A percentile compares a stretch with the other conserved stretches of the same genome.
These are phyloP conservation scores for Tragelaphus strepsiceros DNA, from an alignment of 2,113 vertebrate species.

Conservation along the genomic window DNA sequence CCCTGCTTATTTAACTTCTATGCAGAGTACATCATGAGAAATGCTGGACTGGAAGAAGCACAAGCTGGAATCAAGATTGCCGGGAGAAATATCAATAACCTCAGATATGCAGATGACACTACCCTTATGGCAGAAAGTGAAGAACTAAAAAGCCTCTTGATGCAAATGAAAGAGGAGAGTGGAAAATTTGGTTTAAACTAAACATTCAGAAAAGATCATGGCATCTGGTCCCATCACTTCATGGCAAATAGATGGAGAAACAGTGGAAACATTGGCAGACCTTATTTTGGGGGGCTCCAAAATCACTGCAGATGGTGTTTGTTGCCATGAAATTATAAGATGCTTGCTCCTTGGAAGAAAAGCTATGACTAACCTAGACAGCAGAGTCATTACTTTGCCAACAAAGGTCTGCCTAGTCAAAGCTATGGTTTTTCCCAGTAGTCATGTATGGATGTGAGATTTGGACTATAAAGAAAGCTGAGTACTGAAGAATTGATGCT, in stretches of 20 bases:
- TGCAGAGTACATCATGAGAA: background rate
- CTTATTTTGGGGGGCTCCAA: too few relatives aligned
- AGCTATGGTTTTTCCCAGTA: background rate
- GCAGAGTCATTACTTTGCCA: background rate
- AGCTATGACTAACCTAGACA: background rate
- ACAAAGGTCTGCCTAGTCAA: background rate
- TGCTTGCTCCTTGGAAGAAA: background rate
- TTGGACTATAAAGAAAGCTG: background rate
- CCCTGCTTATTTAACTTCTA: background rate
- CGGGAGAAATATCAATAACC: rapidly evolving
- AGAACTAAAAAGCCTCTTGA: background rate
- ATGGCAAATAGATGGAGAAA: too few relatives aligned
- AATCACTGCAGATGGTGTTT: too few relatives aligned
- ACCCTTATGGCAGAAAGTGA: background rate
- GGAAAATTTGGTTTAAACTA: background rate
- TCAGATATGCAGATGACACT: background rate
- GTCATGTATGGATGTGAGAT: background rate
- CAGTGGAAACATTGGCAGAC: too few relatives aligned
- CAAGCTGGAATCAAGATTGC: background rate
- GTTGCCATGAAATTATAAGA: background rate
- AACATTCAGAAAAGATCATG: background rate
- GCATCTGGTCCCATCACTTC: background rate
- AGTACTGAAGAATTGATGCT: background rate
- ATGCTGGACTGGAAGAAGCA: background rate
- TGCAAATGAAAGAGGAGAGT: background rate